Percentiles rank a stretch among this genome's conserved stretches.
Evolutionary conservation across 2,113 vertebrate species (phyloP).

Genomic region (Butorides virescens): DNA sequence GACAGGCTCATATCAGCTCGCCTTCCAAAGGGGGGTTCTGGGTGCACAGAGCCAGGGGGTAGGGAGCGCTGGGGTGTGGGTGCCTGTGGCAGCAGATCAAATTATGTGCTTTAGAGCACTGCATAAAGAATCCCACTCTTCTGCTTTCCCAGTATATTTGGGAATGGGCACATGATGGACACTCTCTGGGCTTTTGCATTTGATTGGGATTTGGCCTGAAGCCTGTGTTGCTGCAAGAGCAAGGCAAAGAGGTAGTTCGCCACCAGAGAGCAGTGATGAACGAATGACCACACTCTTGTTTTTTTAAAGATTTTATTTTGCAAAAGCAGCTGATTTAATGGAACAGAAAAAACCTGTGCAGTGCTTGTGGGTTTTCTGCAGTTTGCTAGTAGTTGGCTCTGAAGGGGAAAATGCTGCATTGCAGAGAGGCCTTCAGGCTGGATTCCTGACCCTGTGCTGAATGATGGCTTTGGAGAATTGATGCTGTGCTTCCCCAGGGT

Average conservation of each 20-base stretch:
- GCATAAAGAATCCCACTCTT: neutral
- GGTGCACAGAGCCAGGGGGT: accelerated
- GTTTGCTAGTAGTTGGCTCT: conserved; percentile 13
- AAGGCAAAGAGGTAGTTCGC: neutral
- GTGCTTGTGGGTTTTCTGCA: conserved; percentile 15
- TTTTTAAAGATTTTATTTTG: neutral
- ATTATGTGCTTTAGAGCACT: neutral
- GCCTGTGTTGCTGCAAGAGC: conserved; percentile 2
- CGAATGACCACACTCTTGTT: neutral
- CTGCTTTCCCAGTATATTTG: neutral
- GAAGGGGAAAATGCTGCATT: conserved; percentile 28
- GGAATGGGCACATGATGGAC: neutral
- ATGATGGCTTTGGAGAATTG: neutral
- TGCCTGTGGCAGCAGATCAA: neutral
- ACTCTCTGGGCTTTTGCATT: neutral
- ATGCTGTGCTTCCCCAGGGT: neutral
- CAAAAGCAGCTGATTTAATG: neutral
- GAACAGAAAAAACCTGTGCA: neutral
- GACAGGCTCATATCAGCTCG: neutral
- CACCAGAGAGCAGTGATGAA: neutral
- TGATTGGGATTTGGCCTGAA: neutral
- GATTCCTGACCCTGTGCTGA: neutral
- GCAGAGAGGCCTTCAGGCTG: conserved; percentile 22
- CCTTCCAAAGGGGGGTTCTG: neutral
- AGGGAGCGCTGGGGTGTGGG: accelerated